Base-by-base conservation (phyloP, 2,113 vertebrate species). In the Clarias macrocephalus region DNA sequence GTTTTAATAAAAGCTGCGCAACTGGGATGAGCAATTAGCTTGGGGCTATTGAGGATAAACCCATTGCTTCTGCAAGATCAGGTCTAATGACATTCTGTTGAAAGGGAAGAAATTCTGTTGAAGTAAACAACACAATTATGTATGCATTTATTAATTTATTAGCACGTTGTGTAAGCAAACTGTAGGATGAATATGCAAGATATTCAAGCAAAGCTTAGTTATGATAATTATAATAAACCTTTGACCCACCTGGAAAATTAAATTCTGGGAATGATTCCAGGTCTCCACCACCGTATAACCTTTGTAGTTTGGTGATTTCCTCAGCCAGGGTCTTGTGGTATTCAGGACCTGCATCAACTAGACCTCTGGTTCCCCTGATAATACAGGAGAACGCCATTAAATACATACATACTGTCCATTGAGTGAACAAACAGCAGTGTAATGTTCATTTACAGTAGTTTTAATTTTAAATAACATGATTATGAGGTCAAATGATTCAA, bases 241-340 rank as follows among this genome's bases (percentile, higher is more conserved):
- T 42, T 57, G 6, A 89, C 94, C 94, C 80, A 98, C 98, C 97
- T 90, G 96, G 91, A 93, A 98, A 99, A 75, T 94, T 96, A 89
- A 98, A 97, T 62, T 95, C 95, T 60, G 97, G 98, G 84, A 99
- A 99, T 37, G 96, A 94, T 72, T 93, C 93, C 86, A 99, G 92
- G 91, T 99, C 97, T 88, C 95, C 97, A n/a, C 96, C 97, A 19
- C 97, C 97, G 42, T 95, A 99, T 0, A 97, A 92, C 30, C 97
- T 95, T 85, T 97, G 95, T 19, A 99, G 96, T 90, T 97, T 98
- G 63, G 92, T 89, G 6, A 97, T 91, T 80, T 98, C 97, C 57
- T 95, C 96, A 16, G 94, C 94, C 80, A 99, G 54, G 0, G 95
- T 94, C 89, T 97, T 97, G 82, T 99, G 94, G 85, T 97, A 99